Base-by-base conservation (phyloP, 35 echinoderm and acorn worm genomes). In the Holothuria glaberrima region DNA sequence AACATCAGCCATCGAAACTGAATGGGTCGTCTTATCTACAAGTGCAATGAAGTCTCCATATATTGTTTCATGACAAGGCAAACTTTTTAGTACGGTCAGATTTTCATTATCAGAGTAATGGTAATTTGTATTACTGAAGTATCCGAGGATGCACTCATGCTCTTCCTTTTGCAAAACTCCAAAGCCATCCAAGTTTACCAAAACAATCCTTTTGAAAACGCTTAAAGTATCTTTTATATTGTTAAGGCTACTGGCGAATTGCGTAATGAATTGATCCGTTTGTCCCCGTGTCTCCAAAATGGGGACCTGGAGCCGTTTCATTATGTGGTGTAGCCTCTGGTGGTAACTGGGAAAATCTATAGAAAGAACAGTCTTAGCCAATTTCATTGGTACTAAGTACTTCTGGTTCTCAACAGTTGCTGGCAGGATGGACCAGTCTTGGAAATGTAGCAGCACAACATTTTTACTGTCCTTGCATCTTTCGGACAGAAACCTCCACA, bases 381-480 rank as follows among this genome's bases (percentile, higher is more conserved):
- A 41, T n/a, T 36, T 41, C 33, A 75, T 3, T 13, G 71, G 71
- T 14, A 75, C 17, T 30, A 75, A 41, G 20, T 44, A 41, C 21
- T 2, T 13, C 35, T 75, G 38, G 3, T 75, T 44, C 35, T 5
- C 16, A 16, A 3, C 14, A 41, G 21, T 13, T 75, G 71, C 33
- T 1, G 71, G 71, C 9, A 41, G 46, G 26, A 75, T 75, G 46
- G 33, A 75, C 71, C 71, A 75, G n/a, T n/a, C n/a, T n/a, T n/a
- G n/a, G n/a, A n/a, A n/a, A n/a, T n/a, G n/a, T n/a, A n/a, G n/a
- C n/a, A n/a, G n/a, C n/a, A n/a, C n/a, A n/a, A n/a, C n/a, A 32
- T 32, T 5, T 25, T 31, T 31, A 18, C 30, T 21, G 46, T 66
- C 62, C 26, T 25, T 13, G 14, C 26, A 16, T 4, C 12, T 70